Percentiles rank a stretch among this genome's conserved stretches.
Conservation (phyloP, 2,113 vertebrate genomes). For the Coptodon rendalli region DNA sequence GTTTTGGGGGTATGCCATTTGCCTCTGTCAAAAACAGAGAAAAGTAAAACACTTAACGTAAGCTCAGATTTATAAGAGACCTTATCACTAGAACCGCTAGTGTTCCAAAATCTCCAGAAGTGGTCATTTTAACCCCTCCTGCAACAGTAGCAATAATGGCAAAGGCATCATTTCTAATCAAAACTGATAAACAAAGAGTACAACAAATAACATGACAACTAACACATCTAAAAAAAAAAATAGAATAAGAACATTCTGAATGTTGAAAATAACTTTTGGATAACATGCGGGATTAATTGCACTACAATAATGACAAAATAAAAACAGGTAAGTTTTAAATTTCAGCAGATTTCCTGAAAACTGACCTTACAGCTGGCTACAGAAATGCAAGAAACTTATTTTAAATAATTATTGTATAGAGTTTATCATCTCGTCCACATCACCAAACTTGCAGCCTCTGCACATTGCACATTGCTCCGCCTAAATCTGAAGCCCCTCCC, state of each 20-base stretch:
- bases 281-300: not conserved
- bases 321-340: not conserved
- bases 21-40: not conserved
- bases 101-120: not conserved
- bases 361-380: not conserved
- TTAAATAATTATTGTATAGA: not conserved
- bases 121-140: not conserved
- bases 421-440: not conserved
- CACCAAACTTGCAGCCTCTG: not conserved
- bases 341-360: not conserved
- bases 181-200: not conserved
- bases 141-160: not conserved
- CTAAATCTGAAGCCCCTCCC: not conserved
- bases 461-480: not conserved
- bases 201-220: not conserved
- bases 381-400: not conserved
- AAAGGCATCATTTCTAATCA: not conserved
- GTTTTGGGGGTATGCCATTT: not conserved
- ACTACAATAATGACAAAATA: not conserved
- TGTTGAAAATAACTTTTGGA: not conserved
- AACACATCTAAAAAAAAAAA: not conserved
- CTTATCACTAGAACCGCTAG: not conserved
- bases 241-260: not conserved
- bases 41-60: not conserved
- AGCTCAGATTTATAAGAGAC: not conserved